Conservation (phyloP, 1,140 invertebrate species). For the Solenopsis fugax region DNA sequence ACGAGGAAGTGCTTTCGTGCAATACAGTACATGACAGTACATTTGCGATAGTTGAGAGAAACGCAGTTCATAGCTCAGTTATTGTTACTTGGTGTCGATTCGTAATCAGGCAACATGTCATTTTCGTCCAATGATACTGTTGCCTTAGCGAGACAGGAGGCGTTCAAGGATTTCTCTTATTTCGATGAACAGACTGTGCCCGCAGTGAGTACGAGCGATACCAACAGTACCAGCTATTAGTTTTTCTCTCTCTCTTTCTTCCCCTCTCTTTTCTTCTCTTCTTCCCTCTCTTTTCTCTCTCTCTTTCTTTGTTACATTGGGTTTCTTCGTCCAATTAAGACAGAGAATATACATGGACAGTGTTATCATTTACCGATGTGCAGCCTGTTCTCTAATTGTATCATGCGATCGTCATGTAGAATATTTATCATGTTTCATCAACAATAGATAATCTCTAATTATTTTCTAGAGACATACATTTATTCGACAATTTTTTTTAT, state of each 20-base stretch:
- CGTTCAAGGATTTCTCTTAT: slow-evolving; percentile 79
- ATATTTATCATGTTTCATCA: background rate
- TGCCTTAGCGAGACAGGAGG: slow-evolving; percentile 73
- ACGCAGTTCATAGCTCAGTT: background rate
- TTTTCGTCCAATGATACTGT: slow-evolving; percentile 66
- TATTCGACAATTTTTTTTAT: background rate
- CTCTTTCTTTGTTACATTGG: background rate
- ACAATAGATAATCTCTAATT: slow-evolving; percentile 1
- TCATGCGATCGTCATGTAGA: background rate
- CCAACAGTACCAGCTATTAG: background rate
- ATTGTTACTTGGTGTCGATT: slow-evolving; percentile 14
- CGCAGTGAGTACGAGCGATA: slow-evolving; percentile 75
- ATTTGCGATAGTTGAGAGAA: background rate
- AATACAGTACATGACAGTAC: slow-evolving; percentile 4
- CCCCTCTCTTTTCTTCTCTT: no score
- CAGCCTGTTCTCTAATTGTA: background rate
- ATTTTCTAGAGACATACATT: background rate
- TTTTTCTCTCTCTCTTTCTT: no score
- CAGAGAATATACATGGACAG: background rate
- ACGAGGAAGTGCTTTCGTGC: background rate
- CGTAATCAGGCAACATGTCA: slow-evolving; percentile 41
- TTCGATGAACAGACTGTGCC: slow-evolving; percentile 78
- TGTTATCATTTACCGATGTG: no score
- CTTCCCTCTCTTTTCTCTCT: background rate
- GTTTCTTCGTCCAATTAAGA: no score